Base-by-base conservation (phyloP, 23 tunicate genomes). In the Diplosoma virens region DNA sequence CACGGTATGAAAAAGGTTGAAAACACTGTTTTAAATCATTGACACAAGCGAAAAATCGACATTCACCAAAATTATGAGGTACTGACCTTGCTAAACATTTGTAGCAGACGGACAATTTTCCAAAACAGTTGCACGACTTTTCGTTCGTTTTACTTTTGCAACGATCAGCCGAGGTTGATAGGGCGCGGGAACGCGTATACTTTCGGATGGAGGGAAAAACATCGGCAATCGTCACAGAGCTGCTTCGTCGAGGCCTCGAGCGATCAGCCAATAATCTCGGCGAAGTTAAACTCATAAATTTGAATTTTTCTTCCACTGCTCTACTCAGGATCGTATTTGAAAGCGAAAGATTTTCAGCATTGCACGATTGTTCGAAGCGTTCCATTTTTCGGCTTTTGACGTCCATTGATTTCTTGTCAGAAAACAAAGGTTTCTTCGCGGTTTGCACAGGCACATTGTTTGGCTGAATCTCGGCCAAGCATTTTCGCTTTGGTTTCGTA, bases 71-170 rank as follows among this genome's bases (percentile, higher is more conserved):
- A n/a, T n/a, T n/a, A n/a, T n/a, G n/a, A n/a, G 11, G 14, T 9
- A 9, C 52, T 21, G 3, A 82, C 87, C 87, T 82, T n/a, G 87
- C 87, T 3, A 82, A 35, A 37, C 87, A 82, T 52, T 71, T 61
- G 73, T 66, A 45, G 54, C 87, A 82, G 0, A 82, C 81, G 20
- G 73, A 74, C 53, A 82, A 48, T 29, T 75, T 82, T 63, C 87
- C 87, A 75, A 61, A 74, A 45, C 87, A 82, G 24, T 32, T 31
- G 67, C 87, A 82, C 9, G 47, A 30, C 23, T 79, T 67, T 3
- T 37, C 35, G 6, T 47, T 64, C 6, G 1, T 23, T 18, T 25
- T 64, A 1, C 30, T 22, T 65, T 78, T 34, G 2, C 20, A 32
- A 18, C 1, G 1, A 5, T 1, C 30, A 2, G 48, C 5, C 0